phyloP scores from a whole-genome alignment of 2,888 invertebrate genomes.

The Eutolmus rufibarbis region DNA sequence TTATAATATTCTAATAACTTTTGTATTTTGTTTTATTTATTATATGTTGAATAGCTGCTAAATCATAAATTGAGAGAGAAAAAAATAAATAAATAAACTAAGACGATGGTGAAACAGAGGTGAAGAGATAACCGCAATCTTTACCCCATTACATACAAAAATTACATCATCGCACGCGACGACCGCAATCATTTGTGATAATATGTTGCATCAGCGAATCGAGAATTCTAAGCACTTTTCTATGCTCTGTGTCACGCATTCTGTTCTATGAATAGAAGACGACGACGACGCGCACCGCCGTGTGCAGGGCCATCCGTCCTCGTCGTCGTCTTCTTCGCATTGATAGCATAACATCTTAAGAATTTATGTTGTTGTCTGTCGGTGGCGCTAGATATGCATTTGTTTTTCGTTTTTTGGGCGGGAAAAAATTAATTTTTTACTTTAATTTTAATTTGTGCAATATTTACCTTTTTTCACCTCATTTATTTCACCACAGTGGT shows the following conservation, averaged over 20 bases:
- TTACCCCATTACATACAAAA: background rate
- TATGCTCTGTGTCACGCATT: background rate
- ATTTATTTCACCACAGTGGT: no score
- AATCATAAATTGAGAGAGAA: no score
- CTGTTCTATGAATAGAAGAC: background rate
- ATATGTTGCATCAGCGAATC: background rate
- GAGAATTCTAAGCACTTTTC: background rate
- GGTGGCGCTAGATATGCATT: background rate
- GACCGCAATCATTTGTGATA: background rate
- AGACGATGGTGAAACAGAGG: no score
- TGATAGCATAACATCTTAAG: background rate
- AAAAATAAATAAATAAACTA: no score
- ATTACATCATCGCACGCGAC: background rate
- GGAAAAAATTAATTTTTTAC: no score
- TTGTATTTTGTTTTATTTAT: no score
- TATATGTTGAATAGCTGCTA: no score
- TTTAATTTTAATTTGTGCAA: no score
- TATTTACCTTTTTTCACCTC: no score
- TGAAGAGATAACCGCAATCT: background rate
- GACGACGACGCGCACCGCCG: background rate
- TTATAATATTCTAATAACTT: no score
- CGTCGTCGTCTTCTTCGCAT: background rate
- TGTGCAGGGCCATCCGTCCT: background rate
- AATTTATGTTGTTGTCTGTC: background rate
- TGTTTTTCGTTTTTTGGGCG: background rate